Evolutionary conservation across 2,797 vertebrate species (phyloP).

Genomic region (Salmo trutta): DNA sequence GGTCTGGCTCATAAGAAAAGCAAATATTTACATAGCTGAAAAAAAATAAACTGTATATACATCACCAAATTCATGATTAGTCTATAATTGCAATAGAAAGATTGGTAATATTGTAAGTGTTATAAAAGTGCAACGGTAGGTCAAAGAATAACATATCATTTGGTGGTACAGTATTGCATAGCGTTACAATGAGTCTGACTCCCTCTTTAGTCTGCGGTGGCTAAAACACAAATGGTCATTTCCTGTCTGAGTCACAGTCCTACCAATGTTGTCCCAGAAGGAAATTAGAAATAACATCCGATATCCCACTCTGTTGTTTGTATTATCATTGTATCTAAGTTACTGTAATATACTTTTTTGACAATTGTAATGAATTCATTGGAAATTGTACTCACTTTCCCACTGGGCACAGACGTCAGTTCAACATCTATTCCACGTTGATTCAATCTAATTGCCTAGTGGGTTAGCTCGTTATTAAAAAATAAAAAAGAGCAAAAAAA

Average conservation of each 20-base stretch:
- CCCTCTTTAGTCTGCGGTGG: slow-evolving; percentile 27
- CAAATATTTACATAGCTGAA: neutral
- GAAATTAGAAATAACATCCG: slow-evolving; percentile 3
- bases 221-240: slow-evolving; percentile 43
- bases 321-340: slow-evolving; percentile 16
- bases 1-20: neutral
- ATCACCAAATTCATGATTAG: too few relatives aligned
- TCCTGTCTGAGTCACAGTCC: slow-evolving; percentile 60
- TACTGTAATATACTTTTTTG: too few relatives aligned
- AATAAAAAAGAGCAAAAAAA: too few relatives aligned
- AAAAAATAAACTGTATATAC: neutral
- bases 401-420: too few relatives aligned
- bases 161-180: slow-evolving; percentile 8
- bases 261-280: slow-evolving; percentile 22
- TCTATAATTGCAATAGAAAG: neutral
- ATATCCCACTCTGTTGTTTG: slow-evolving; percentile 37
- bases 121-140: neutral
- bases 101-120: neutral
- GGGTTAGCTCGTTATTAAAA: too few relatives aligned
- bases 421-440: too few relatives aligned
- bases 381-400: too few relatives aligned
- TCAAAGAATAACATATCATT: neutral
- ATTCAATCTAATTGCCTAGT: too few relatives aligned
- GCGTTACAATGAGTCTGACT: slow-evolving; percentile 26
- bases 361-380: too few relatives aligned